Conservation (phyloP, 2,113 vertebrate genomes). For the Meriones unguiculatus region DNA sequence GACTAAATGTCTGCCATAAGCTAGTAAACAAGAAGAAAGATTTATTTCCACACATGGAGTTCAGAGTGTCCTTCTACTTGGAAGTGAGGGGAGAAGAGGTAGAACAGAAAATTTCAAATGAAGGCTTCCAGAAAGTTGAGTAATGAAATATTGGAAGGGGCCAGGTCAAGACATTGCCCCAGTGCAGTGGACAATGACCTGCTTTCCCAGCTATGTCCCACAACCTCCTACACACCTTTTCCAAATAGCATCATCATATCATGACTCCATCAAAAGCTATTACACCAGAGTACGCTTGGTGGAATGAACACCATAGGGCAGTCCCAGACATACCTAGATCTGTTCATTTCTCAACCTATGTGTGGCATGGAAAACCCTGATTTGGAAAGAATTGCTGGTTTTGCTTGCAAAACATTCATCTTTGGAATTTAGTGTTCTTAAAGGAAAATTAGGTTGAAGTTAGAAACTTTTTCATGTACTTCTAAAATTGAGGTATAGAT, state of each 20-base stretch:
- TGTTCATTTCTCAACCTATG: not conserved
- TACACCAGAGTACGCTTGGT: not conserved
- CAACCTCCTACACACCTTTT: too few relatives aligned
- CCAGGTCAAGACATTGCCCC: too few relatives aligned
- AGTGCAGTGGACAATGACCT: too few relatives aligned
- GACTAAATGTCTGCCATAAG: not conserved
- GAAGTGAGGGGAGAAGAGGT: too few relatives aligned
- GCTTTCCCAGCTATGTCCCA: fast-evolving
- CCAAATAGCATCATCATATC: not conserved
- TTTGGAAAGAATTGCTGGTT: not conserved
- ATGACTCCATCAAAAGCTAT: not conserved
- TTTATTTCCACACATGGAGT: not conserved
- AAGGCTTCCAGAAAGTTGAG: not conserved
- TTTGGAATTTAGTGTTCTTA: not conserved
- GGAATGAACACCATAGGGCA: not conserved
- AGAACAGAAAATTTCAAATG: not conserved
- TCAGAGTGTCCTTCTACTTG: not conserved
- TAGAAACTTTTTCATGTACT: not conserved
- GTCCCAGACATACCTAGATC: not conserved
- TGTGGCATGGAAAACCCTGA: too few relatives aligned
- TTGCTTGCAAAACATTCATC: not conserved
- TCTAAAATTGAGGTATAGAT: not conserved
- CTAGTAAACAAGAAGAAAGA: not conserved
- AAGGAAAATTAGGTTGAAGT: not conserved
- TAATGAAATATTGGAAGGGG: not conserved